These are phyloP conservation scores for Prosopocoilus inquinatus DNA, from an alignment of 2,888 invertebrate species.

Conservation along the genomic window DNA sequence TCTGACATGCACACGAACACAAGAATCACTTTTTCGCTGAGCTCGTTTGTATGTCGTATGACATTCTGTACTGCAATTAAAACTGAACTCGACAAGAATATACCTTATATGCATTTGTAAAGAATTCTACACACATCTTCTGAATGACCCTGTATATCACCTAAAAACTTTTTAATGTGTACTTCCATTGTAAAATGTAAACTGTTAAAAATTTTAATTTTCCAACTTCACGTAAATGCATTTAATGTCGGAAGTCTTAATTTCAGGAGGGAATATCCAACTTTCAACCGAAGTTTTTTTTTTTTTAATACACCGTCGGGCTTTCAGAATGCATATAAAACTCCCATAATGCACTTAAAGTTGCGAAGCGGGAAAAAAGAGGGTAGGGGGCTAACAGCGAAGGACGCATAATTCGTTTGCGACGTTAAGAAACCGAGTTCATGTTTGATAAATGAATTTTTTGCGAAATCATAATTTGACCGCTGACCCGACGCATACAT, in stretches of 20 bases:
- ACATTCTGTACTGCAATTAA: too few species aligned
- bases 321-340: slow-evolving; percentile 1
- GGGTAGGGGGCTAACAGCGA: too few species aligned
- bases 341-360: slow-evolving; percentile 1
- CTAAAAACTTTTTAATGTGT: too few species aligned
- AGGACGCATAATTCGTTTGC: too few species aligned
- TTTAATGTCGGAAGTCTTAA: background rate
- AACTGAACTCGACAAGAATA: too few species aligned
- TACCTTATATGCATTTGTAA: too few species aligned
- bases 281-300: background rate
- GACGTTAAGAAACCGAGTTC: background rate
- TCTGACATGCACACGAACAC: too few species aligned
- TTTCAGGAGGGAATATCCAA: slow-evolving; percentile 5
- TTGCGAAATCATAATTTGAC: background rate
- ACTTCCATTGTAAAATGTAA: background rate
- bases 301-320: slow-evolving; percentile 3
- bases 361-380: background rate
- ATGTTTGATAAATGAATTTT: background rate
- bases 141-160: too few species aligned
- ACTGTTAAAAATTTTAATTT: background rate
- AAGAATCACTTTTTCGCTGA: too few species aligned
- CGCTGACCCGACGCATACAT: background rate
- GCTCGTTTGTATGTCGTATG: too few species aligned
- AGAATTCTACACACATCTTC: too few species aligned
- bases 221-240: background rate